A percentile compares a stretch with the other conserved stretches of the same genome.
phyloP scores from a whole-genome alignment of 2,113 vertebrate genomes.

The Stegastes partitus region DNA sequence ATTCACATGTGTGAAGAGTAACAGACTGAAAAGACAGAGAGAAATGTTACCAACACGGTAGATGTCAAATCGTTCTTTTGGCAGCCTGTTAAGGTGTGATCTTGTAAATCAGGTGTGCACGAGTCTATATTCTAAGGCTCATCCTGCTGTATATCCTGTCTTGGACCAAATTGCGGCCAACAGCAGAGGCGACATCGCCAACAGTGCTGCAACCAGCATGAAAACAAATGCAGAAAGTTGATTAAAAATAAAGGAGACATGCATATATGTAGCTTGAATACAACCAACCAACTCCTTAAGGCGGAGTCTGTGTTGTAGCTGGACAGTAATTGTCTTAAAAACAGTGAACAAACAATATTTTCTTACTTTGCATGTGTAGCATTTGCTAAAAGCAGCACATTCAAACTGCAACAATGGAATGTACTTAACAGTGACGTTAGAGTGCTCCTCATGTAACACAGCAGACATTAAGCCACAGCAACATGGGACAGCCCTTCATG shows the following conservation, averaged over 20 bases:
- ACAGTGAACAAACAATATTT: background rate
- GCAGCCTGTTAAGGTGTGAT: conserved; percentile 23
- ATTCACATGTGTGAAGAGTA: background rate
- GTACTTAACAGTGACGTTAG: background rate
- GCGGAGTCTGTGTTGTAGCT: too few relatives aligned
- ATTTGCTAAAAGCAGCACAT: background rate
- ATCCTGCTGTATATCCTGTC: conserved; percentile 6
- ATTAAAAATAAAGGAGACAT: background rate
- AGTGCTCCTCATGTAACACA: background rate
- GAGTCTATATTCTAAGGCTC: background rate
- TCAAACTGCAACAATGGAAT: conserved; percentile 1
- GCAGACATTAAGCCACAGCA: background rate
- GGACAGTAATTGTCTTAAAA: too few relatives aligned
- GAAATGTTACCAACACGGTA: background rate
- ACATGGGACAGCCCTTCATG: background rate
- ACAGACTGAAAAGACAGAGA: background rate
- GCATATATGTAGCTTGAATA: too few relatives aligned
- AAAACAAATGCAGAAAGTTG: background rate
- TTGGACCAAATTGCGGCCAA: background rate
- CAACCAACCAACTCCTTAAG: too few relatives aligned
- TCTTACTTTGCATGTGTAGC: background rate
- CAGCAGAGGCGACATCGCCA: conserved; percentile 1
- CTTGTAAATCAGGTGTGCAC: conserved; percentile 1
- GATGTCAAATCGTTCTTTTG: background rate
- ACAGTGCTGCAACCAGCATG: background rate